Conservation (phyloP, 2,888 invertebrate genomes). For the Melinaea menophilus region DNA sequence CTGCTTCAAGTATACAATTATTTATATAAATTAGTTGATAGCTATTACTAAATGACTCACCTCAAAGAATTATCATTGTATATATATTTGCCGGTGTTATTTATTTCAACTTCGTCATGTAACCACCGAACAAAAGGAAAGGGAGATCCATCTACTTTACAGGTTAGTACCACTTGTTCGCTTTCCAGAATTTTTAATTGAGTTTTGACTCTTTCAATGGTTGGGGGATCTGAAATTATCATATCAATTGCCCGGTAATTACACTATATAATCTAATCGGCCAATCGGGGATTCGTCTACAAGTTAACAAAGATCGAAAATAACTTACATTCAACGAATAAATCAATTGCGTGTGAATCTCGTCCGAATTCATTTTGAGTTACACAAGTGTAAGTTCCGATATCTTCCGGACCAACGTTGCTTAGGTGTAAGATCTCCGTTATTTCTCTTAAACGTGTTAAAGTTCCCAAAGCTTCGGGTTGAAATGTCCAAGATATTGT, state of each 20-base stretch:
- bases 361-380: conserved; percentile 41
- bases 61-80: conserved; percentile 40
- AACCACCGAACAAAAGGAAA: conserved; percentile 44
- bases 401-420: conserved; percentile 24
- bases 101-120: conserved; percentile 33
- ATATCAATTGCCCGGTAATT: not conserved
- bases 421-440: conserved; percentile 30
- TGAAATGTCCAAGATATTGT: conserved; percentile 41
- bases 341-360: conserved; percentile 35
- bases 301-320: not conserved
- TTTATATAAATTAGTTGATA: not conserved
- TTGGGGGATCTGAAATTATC: conserved; percentile 42
- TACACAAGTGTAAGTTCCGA: conserved; percentile 42
- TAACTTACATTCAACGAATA: conserved; percentile 48
- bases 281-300: not conserved
- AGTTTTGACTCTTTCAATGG: conserved; percentile 30
- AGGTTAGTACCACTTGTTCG: conserved; percentile 35
- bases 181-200: conserved; percentile 32
- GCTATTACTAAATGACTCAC: conserved; percentile 31
- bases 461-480: not conserved
- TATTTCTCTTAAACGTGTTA: conserved; percentile 18
- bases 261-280: not conserved
- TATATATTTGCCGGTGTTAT: conserved; percentile 26
- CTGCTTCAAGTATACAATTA: too few relatives aligned
- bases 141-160: conserved; percentile 43